Evolutionary conservation across 2,113 vertebrate genomes (phyloP).

Genomic region (Tapirus terrestris): DNA sequence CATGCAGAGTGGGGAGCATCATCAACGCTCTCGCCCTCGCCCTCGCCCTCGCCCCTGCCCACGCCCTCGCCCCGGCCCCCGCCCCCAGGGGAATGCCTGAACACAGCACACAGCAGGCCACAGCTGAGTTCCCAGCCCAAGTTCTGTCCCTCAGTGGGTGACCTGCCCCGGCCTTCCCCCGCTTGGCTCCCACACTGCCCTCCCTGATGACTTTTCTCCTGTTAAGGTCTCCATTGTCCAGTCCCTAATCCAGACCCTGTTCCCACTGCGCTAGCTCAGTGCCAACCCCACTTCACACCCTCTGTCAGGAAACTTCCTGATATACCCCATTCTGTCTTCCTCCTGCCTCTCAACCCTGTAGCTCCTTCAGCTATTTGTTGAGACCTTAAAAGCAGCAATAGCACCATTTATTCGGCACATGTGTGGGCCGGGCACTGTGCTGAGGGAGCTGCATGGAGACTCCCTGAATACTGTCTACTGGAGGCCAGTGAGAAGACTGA

Average conservation of each 20-base stretch:
- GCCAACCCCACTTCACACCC: neutral
- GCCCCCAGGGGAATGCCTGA: neutral
- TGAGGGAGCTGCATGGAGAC: neutral
- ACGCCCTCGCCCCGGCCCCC: no score
- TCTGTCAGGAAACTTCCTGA: neutral
- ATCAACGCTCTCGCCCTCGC: no score
- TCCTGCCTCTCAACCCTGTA: neutral
- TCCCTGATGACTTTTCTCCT: neutral
- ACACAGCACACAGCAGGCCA: neutral
- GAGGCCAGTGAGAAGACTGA: neutral
- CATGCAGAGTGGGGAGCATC: no score
- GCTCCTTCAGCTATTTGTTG: neutral
- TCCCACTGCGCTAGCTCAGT: neutral
- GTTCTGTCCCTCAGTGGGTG: neutral
- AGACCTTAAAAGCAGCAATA: neutral
- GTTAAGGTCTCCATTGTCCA: rapidly evolving
- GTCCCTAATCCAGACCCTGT: no score
- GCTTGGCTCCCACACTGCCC: neutral
- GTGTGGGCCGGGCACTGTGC: neutral
- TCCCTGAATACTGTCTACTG: neutral
- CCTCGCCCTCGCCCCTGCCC: no score
- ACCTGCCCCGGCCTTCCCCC: neutral
- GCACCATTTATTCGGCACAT: neutral
- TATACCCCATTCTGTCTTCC: neutral
- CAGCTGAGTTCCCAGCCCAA: neutral